Base-by-base conservation (phyloP, 2,113 vertebrate genomes). In the Protobothrops mucrosquamatus region DNA sequence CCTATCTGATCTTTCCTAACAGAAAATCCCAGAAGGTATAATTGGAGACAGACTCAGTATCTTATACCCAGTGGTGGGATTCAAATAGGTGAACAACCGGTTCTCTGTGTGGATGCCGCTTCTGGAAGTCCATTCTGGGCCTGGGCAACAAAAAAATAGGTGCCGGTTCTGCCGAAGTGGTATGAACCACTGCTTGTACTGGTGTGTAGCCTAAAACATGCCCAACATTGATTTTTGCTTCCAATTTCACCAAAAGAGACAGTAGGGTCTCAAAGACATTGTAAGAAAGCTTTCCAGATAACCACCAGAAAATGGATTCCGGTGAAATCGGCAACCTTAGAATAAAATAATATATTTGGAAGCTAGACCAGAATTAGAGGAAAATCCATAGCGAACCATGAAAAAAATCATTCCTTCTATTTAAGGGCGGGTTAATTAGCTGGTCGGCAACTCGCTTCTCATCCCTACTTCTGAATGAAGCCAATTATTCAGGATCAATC, bases 351-450 rank as follows among this genome's bases (percentile, higher is more conserved):
- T 54, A 88, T 39, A 94, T 92, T 91, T 89, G 85, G 89, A 69
- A 92, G 29, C 89, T 89, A 89, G 90, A 90, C 39, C 64, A 24
- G 87, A 64, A 95, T 92, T 54, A 95, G 4, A 1, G 34, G 93
- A 93, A 87, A 93, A 55, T n/a, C 0, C 51, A 74, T 20, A 46
- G 51, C 11, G 92, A 0, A 43, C 59, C 56, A 88, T 39, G n/a
- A 20, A 24, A 18, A 85, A 86, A 39, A 11, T 74, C 85, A 4
- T 10, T 2, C 12, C 4, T 86, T 93, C 92, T 61, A 0, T 0
- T 91, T 93, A 94, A 4, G 81, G 81, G 92, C 92, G 0, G 4
- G 93, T 94, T 95, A 96, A 96, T 94, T 64, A 87, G 54, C 48
- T 46, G 18, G 88, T 48, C 46, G 29, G 54, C 88, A 89, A 85